Conservation (phyloP, 2,888 invertebrate genomes). For the Empis stercorea region DNA sequence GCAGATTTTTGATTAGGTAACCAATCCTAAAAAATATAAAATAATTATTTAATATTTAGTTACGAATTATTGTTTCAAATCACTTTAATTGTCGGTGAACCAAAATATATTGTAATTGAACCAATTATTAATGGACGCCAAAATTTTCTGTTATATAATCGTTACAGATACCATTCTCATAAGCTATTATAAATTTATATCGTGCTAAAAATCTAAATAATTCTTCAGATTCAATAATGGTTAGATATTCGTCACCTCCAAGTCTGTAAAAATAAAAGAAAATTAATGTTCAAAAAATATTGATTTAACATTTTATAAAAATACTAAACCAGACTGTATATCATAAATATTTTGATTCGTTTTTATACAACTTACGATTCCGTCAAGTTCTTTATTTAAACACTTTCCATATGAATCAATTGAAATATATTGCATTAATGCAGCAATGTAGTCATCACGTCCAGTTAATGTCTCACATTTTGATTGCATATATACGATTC, state of each 20-base stretch:
- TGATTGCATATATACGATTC: conserved; percentile 64
- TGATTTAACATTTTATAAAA: no score
- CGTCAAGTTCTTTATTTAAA: conserved; percentile 59
- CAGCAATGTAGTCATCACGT: conserved; percentile 57
- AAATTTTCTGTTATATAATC: conserved; percentile 77
- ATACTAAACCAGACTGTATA: conserved; percentile 9
- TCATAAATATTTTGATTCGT: no score
- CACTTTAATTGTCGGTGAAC: conserved; percentile 51
- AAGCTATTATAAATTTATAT: conserved; percentile 73
- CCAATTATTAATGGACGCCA: conserved; percentile 72
- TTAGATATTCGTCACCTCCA: conserved; percentile 43
- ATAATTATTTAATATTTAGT: conserved; percentile 2
- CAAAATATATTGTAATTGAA: conserved; percentile 70
- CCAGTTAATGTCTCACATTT: conserved; percentile 70
- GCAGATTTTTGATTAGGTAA: conserved; percentile 60
- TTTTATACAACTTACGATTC: conserved; percentile 39
- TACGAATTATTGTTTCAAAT: conserved; percentile 7
- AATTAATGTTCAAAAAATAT: no score
- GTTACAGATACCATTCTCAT: conserved; percentile 71
- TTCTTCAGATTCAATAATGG: conserved; percentile 46
- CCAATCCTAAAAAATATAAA: conserved; percentile 47
- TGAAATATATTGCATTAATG: conserved; percentile 56
- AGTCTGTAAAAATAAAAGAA: conserved; percentile 26
- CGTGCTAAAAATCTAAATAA: conserved; percentile 49
- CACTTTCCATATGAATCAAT: conserved; percentile 73